Percentiles rank a stretch among this genome's conserved stretches.
phyloP scores from a whole-genome alignment of 2,113 vertebrate species.

The Hydrolagus affinis region DNA sequence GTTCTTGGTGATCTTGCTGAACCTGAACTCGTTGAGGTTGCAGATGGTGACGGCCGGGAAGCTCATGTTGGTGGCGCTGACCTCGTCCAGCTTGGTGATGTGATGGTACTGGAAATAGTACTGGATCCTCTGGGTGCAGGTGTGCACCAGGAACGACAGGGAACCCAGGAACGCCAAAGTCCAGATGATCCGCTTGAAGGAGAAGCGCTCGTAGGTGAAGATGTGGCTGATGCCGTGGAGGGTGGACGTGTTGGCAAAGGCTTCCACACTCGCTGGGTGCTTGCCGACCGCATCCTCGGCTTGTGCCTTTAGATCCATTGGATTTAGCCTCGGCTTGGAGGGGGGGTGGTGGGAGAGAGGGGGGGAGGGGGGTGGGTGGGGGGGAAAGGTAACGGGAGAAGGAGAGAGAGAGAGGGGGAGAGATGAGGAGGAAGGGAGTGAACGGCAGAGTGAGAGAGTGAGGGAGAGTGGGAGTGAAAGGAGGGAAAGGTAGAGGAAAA shows the following conservation, averaged over 20 bases:
- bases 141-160: slow-evolving; percentile 71
- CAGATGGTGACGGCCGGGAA: slow-evolving; percentile 94
- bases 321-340: neutral
- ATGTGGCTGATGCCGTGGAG: slow-evolving; percentile 96
- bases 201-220: slow-evolving; percentile 90
- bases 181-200: slow-evolving; percentile 83
- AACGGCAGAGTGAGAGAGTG: too few relatives aligned
- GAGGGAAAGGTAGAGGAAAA: too few relatives aligned
- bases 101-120: slow-evolving; percentile 95
- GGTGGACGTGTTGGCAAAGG: slow-evolving; percentile 92
- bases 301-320: slow-evolving; percentile 85
- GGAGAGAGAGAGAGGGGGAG: too few relatives aligned
- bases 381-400: neutral
- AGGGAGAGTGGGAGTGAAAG: too few relatives aligned
- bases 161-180: slow-evolving; percentile 87
- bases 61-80: slow-evolving; percentile 70
- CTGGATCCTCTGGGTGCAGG: slow-evolving; percentile 88
- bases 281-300: slow-evolving; percentile 80
- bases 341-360: too few relatives aligned
- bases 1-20: slow-evolving; percentile 89
- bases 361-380: neutral
- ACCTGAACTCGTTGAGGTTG: slow-evolving; percentile 97
- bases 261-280: slow-evolving; percentile 78
- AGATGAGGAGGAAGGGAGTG: too few relatives aligned
- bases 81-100: slow-evolving; percentile 93